These are phyloP conservation scores for Phyllotreta striolata DNA, from an alignment of 2,888 invertebrate species.

Conservation along the genomic window DNA sequence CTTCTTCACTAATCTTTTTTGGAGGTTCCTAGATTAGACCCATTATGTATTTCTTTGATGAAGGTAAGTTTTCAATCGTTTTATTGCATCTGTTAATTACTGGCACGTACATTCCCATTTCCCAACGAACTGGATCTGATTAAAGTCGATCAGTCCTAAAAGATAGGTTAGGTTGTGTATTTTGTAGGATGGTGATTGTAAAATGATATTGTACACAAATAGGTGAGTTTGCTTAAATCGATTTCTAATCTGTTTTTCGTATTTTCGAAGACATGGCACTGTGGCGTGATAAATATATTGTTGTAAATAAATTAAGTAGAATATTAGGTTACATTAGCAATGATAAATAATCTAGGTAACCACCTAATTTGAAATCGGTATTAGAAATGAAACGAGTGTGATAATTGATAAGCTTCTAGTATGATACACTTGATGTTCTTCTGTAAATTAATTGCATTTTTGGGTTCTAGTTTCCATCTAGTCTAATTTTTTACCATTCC, in stretches of 20 bases:
- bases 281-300: not conserved
- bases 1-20: conserved; percentile 52
- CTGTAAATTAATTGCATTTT: no score
- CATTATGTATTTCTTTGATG: conserved; percentile 56
- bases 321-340: conserved; percentile 16
- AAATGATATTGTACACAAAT: not conserved
- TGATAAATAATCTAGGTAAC: conserved; percentile 17
- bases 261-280: not conserved
- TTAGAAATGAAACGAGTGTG: not conserved
- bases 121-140: not conserved
- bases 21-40: conserved; percentile 55
- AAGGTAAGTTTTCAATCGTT: conserved; percentile 51
- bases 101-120: conserved; percentile 1
- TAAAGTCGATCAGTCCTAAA: not conserved
- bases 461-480: no score
- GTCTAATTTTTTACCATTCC: no score
- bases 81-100: not conserved
- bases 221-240: conserved; percentile 6
- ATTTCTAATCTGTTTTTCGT: not conserved
- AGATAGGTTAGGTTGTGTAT: conserved; percentile 17
- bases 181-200: not conserved
- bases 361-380: conserved; percentile 7
- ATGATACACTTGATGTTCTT: no score
- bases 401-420: no score
- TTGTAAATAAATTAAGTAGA: not conserved